These are phyloP conservation scores for Drosophila murphyi DNA, from an alignment of 1,140 invertebrate species.

Conservation along the genomic window DNA sequence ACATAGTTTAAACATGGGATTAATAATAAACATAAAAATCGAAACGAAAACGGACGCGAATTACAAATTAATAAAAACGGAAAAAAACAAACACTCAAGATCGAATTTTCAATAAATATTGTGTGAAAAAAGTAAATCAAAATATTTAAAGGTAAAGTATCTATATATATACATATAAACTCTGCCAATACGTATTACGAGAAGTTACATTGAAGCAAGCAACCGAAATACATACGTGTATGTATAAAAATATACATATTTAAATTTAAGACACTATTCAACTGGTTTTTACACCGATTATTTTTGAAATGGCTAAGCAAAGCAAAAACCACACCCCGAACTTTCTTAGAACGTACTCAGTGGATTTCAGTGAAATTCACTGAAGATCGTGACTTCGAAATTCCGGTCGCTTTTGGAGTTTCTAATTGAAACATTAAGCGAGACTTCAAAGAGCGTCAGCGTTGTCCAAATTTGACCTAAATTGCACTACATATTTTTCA, in stretches of 20 bases:
- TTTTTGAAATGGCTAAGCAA: conserved; percentile 46
- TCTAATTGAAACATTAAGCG: conserved; percentile 73
- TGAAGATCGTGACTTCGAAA: conserved; percentile 40
- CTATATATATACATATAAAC: conserved; percentile 21
- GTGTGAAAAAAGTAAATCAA: conserved; percentile 21
- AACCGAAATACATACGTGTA: conserved; percentile 18
- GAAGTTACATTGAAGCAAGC: conserved; percentile 31
- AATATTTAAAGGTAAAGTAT: conserved; percentile 20
- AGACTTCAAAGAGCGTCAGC: conserved; percentile 54
- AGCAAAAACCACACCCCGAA: conserved; percentile 26
- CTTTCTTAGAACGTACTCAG: conserved; percentile 55
- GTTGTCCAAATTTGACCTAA: conserved; percentile 64
- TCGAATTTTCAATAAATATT: conserved; percentile 66
- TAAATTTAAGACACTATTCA: conserved; percentile 24
- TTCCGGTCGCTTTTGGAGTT: conserved; percentile 40
- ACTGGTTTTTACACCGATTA: conserved; percentile 42
- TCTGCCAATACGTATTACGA: conserved; percentile 17
- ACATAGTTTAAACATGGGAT: conserved; percentile 82
- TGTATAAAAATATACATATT: background rate
- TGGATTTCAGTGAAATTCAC: conserved; percentile 54
- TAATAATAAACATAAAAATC: conserved; percentile 69
- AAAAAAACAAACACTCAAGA: conserved; percentile 62
- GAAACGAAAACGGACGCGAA: conserved; percentile 61
- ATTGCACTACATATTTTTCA: conserved; percentile 68
- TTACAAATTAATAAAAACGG: conserved; percentile 44